These are phyloP conservation scores for Protomyctophum bolini DNA, from an alignment of 2,113 vertebrate genomes.

Conservation along the genomic window DNA sequence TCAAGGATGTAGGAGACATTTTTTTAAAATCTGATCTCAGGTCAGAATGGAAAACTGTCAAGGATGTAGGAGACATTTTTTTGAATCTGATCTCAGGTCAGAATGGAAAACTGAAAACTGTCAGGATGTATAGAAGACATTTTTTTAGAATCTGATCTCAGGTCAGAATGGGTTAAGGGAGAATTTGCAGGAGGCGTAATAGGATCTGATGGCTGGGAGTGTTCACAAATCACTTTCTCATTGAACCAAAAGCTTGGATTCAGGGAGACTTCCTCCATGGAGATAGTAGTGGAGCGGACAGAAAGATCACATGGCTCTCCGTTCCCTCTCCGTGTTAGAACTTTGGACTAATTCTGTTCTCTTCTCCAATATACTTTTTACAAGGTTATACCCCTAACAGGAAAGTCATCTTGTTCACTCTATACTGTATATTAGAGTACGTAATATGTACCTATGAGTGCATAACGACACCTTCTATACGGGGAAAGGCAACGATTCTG, in stretches of 20 bases:
- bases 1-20: too few species aligned
- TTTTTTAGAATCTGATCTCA: too few species aligned
- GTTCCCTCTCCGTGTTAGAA: not conserved
- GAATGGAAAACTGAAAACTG: too few species aligned
- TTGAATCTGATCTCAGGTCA: too few species aligned
- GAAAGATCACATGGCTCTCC: constrained; percentile 31
- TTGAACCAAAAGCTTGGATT: constrained; percentile 62
- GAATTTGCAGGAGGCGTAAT: constrained; percentile 70
- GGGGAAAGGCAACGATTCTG: not conserved
- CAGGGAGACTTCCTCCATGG: constrained; percentile 43
- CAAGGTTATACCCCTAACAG: constrained; percentile 1
- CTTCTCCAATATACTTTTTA: constrained; percentile 21
- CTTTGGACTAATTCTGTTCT: constrained; percentile 20
- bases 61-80: too few species aligned
- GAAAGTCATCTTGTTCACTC: not conserved
- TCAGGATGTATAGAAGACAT: too few species aligned
- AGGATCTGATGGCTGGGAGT: constrained; percentile 72
- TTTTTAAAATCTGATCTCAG: too few species aligned
- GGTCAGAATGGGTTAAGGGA: too few species aligned
- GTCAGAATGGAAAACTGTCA: too few species aligned
- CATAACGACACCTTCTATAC: constrained; percentile 3
- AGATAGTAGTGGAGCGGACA: not conserved
- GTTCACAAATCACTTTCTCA: constrained; percentile 78
- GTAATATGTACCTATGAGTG: constrained; percentile 13
- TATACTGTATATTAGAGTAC: constrained; percentile 13